Conservation (phyloP, 1,140 invertebrate genomes). For the Agrilus planipennis region DNA sequence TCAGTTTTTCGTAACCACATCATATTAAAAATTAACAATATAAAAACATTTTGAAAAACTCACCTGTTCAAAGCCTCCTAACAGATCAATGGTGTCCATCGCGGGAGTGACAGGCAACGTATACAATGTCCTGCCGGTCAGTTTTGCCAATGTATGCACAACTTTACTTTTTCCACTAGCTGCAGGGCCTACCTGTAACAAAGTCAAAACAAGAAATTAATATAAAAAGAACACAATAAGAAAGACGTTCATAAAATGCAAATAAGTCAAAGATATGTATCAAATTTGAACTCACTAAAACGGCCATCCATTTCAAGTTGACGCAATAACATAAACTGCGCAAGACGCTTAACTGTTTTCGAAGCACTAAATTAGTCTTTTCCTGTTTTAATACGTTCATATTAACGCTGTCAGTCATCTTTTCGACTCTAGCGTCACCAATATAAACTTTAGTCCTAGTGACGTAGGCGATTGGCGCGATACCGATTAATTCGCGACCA, state of each 20-base stretch:
- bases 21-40: too few relatives aligned
- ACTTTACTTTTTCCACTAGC: constrained; percentile 74
- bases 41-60: constrained; percentile 26
- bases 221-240: background rate
- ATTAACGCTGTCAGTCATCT: constrained; percentile 34
- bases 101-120: constrained; percentile 79
- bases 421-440: constrained; percentile 43
- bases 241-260: background rate
- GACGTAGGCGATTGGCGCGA: constrained; percentile 38
- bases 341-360: constrained; percentile 51
- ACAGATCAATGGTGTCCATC: constrained; percentile 90
- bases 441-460: constrained; percentile 41
- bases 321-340: constrained; percentile 71
- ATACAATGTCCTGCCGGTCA: constrained; percentile 61
- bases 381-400: constrained; percentile 33
- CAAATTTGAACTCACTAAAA: constrained; percentile 52
- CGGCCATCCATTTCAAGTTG: constrained; percentile 84
- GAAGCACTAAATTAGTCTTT: constrained; percentile 46
- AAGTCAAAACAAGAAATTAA: constrained; percentile 4
- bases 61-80: constrained; percentile 95
- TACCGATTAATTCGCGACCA: constrained; percentile 36
- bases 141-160: constrained; percentile 61
- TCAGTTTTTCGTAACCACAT: too few relatives aligned
- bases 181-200: constrained; percentile 56
- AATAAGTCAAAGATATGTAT: background rate